A percentile compares a stretch with the other conserved stretches of the same genome.
These are phyloP conservation scores for Cataglyphis cursor DNA, from an alignment of 2,888 invertebrate genomes.

Conservation along the genomic window DNA sequence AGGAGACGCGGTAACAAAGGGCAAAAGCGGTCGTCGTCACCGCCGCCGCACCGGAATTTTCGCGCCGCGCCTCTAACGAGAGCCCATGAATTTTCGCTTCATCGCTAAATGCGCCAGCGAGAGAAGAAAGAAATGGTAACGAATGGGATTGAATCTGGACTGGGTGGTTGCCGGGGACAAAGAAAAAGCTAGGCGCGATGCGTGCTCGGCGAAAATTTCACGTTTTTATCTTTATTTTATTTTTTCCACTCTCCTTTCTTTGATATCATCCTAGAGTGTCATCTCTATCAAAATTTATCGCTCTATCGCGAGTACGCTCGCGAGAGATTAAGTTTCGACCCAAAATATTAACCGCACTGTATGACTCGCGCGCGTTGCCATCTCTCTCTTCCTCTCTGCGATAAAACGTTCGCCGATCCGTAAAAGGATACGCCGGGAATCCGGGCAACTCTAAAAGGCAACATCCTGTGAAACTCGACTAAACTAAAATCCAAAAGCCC, in stretches of 20 bases:
- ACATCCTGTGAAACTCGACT: conserved; percentile 31
- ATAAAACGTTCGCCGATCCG: conserved; percentile 16
- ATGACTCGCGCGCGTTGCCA: conserved; percentile 2
- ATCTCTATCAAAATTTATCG: conserved; percentile 60
- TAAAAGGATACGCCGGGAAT: conserved; percentile 40
- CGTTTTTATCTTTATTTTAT: conserved; percentile 42
- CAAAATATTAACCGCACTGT: background rate
- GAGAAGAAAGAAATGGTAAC: conserved; percentile 52
- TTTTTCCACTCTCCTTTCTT: background rate
- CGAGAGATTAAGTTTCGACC: background rate
- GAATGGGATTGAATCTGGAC: conserved; percentile 25
- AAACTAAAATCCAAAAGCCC: conserved; percentile 37
- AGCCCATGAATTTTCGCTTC: conserved; percentile 62
- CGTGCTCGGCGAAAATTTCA: conserved; percentile 74
- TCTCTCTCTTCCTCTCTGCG: too few relatives aligned
- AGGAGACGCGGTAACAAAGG: conserved; percentile 28
- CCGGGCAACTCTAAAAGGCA: conserved; percentile 28
- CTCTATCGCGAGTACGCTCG: background rate
- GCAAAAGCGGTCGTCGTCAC: conserved; percentile 2
- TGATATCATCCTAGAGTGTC: conserved; percentile 58
- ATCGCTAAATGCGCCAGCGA: conserved; percentile 48
- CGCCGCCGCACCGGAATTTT: conserved; percentile 24
- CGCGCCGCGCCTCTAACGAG: conserved; percentile 52
- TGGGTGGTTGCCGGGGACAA: background rate
- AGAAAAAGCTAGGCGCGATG: conserved; percentile 27